Conservation (phyloP, 2,888 invertebrate genomes). For the Lucinisca nassula region DNA sequence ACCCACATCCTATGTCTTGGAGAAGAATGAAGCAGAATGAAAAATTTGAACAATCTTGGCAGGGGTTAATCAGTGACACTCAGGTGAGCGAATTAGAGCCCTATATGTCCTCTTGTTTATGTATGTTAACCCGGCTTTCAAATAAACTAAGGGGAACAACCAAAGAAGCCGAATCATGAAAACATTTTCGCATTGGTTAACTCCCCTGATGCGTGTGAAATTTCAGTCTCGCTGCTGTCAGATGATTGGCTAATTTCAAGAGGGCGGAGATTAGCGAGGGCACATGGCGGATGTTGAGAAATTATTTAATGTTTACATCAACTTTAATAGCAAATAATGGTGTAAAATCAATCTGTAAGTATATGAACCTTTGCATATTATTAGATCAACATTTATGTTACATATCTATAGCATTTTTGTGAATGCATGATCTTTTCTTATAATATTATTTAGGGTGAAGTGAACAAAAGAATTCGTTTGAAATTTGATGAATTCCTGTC, state of each 20-base stretch:
- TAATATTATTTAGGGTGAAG: not conserved
- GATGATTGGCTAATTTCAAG: slow-evolving; percentile 53
- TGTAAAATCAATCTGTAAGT: slow-evolving; percentile 58
- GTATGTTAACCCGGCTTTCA: too few species aligned
- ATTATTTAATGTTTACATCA: slow-evolving; percentile 68
- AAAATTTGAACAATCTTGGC: too few species aligned
- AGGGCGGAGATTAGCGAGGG: slow-evolving; percentile 68
- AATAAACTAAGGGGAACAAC: too few species aligned
- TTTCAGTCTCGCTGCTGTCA: not conserved
- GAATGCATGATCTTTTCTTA: not conserved
- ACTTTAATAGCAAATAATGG: slow-evolving; percentile 58
- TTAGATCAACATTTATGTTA: not conserved
- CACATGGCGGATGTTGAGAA: slow-evolving; percentile 73
- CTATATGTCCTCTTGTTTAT: too few species aligned
- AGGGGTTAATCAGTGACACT: too few species aligned
- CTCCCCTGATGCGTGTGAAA: not conserved
- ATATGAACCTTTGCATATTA: slow-evolving; percentile 18
- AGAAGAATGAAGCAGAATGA: too few species aligned
- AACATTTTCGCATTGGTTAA: too few species aligned
- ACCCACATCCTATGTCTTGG: too few species aligned
- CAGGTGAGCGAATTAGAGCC: too few species aligned
- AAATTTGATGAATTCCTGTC: slow-evolving; percentile 28
- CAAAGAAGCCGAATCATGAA: too few species aligned
- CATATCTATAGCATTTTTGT: not conserved
- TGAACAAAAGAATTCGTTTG: slow-evolving; percentile 56